phyloP scores from a whole-genome alignment of 1,140 invertebrate species.

The Caenorhabditis inopinata region DNA sequence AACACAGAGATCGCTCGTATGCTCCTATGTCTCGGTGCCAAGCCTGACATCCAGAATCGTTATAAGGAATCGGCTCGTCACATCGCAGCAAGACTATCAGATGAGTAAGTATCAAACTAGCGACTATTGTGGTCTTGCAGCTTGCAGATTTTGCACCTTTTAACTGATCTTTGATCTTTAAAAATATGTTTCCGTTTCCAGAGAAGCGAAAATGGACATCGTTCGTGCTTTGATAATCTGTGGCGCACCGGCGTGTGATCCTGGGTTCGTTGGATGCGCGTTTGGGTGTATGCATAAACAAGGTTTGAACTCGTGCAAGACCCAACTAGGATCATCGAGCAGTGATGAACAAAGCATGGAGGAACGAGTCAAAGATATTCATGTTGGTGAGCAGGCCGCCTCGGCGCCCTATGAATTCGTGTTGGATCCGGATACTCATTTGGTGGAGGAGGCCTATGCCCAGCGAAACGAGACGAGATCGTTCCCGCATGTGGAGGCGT shows the following conservation, averaged over 20 bases:
- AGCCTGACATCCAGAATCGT: slow-evolving; percentile 77
- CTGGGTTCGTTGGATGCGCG: slow-evolving; percentile 34
- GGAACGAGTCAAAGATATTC: slow-evolving; percentile 9
- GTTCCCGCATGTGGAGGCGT: slow-evolving; percentile 17
- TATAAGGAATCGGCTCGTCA: slow-evolving; percentile 78
- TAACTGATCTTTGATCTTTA: too few species aligned
- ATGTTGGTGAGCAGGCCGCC: slow-evolving; percentile 16
- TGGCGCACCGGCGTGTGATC: slow-evolving; percentile 15
- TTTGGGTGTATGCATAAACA: slow-evolving; percentile 25
- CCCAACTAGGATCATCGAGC: background rate
- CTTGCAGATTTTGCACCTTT: too few species aligned
- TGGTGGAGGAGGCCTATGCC: slow-evolving; percentile 19
- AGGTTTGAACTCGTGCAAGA: background rate
- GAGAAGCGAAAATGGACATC: slow-evolving; percentile 35
- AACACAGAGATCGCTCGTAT: slow-evolving; percentile 68
- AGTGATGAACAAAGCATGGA: slow-evolving; percentile 7
- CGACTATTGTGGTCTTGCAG: too few species aligned
- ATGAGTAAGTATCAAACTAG: slow-evolving; percentile 57
- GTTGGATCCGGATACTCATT: slow-evolving; percentile 31
- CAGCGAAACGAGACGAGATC: slow-evolving; percentile 13
- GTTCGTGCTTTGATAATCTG: slow-evolving; percentile 32
- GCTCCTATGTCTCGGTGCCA: slow-evolving; percentile 84
- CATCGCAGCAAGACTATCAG: slow-evolving; percentile 71
- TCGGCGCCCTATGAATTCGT: slow-evolving; percentile 26
- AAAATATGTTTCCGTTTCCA: background rate